Conservation (phyloP, 1,140 invertebrate species). For the Euglossa dilemma region DNA sequence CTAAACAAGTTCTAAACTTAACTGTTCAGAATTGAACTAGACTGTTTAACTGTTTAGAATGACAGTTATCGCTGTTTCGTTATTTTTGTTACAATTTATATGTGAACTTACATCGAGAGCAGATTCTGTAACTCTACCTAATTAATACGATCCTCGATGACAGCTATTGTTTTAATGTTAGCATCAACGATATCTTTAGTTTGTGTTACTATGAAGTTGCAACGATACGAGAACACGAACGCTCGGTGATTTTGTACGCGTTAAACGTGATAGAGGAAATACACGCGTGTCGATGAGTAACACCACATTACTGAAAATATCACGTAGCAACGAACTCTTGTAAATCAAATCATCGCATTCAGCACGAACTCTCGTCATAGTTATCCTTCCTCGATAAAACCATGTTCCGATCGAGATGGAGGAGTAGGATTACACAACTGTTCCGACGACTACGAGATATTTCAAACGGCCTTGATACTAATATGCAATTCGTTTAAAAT, state of each 20-base stretch:
- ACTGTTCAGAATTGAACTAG: background rate
- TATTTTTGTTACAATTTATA: background rate
- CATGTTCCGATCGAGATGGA: slow-evolving; percentile 11
- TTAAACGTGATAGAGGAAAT: slow-evolving; percentile 11
- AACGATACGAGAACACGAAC: background rate
- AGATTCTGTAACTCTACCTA: slow-evolving; percentile 6
- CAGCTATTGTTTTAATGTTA: background rate
- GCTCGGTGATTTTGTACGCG: background rate
- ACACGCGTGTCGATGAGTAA: slow-evolving; percentile 5
- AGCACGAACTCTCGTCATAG: background rate
- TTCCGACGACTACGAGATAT: background rate
- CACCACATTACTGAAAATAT: slow-evolving; percentile 42
- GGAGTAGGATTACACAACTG: slow-evolving; percentile 32
- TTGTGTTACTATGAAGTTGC: background rate
- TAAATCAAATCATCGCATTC: slow-evolving; percentile 24
- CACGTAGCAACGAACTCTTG: slow-evolving; percentile 19
- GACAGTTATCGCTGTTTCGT: too few species aligned
- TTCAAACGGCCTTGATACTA: slow-evolving; percentile 31
- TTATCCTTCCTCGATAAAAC: slow-evolving; percentile 11
- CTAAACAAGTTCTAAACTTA: too few species aligned
- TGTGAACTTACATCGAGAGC: background rate
- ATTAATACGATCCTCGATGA: background rate
- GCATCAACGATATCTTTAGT: background rate
- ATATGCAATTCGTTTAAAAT: slow-evolving; percentile 47
- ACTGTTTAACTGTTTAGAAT: background rate